phyloP scores from a whole-genome alignment of 2,113 vertebrate genomes.

The Girardinichthys multiradiatus region DNA sequence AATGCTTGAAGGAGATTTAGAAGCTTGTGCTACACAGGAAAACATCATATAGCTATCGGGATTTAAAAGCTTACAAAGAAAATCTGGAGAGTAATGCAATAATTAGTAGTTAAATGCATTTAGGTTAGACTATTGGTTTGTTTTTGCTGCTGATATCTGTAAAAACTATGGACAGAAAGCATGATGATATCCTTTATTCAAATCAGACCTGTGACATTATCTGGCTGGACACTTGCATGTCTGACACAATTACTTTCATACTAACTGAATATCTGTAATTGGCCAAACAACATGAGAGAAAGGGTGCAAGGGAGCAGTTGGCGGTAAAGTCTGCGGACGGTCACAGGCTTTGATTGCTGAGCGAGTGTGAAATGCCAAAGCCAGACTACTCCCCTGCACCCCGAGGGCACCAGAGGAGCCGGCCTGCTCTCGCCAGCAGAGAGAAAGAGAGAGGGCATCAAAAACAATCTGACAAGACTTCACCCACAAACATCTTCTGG shows the following conservation, averaged over 20 bases:
- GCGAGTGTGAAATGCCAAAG: constrained; percentile 84
- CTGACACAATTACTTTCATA: constrained; percentile 90
- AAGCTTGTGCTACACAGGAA: not conserved
- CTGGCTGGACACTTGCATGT: constrained; percentile 89
- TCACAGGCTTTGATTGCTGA: constrained; percentile 84
- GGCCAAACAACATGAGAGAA: constrained; percentile 86
- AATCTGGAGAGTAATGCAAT: too few species aligned
- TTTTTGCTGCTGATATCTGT: constrained; percentile 22
- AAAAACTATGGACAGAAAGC: constrained; percentile 45
- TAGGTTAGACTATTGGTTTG: constrained; percentile 19
- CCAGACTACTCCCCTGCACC: constrained; percentile 73
- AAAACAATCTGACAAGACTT: constrained; percentile 70
- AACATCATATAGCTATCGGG: not conserved
- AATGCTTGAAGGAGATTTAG: too few species aligned
- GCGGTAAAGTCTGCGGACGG: constrained; percentile 67
- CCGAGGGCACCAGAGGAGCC: constrained; percentile 71
- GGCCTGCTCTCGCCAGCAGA: constrained; percentile 54
- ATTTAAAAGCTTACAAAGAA: not conserved
- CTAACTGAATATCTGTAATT: constrained; percentile 90
- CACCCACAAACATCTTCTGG: constrained; percentile 53
- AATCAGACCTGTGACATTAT: constrained; percentile 82
- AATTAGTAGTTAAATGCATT: not conserved
- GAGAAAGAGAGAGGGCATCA: constrained; percentile 48
- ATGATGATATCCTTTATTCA: constrained; percentile 43
- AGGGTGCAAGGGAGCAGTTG: constrained; percentile 75